Evolutionary conservation across 1,140 invertebrate species (phyloP), one percentile per base, ranked within the genome.

Genomic region (Tribolium madens): DNA sequence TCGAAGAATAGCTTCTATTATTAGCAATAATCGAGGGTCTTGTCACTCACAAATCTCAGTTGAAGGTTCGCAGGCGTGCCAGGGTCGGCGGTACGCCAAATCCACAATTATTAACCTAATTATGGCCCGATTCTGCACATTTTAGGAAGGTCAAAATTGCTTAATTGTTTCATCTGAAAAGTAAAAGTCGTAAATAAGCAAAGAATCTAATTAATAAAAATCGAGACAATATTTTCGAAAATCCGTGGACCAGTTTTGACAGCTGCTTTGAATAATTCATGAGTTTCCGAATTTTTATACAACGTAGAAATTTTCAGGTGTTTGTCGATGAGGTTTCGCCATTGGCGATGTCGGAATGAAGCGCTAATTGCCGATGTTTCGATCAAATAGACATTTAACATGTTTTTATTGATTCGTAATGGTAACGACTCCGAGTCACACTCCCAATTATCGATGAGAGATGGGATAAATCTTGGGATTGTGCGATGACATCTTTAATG

Each of bases 271-370:
- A 64, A 64, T 64, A 64, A 64, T 64, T 64, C 57, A 64, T 64
- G 57, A 64, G 57, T 64, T 64, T 64, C 57, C 57, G 57, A 64
- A 64, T 64, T 64, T 64, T 64, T 9, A 42, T 26, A 64, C 57
- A 64, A n/a, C 57, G 57, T 33, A 64, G 57, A 64, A 64, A 64
- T 64, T 64, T 64, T 17, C 57, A 64, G 57, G 57, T 64, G 57
- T 57, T 57, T 13, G 18, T 31, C 18, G 53, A 14, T n/a, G 57
- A 33, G 14, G 21, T 33, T 64, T 64, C n/a, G 57, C 57, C 57
- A 64, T 64, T 64, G 57, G 26, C 57, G 26, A 33, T 33, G 57
- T 4, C 10, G 21, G 21, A 12, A 33, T 64, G 15, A 60, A 60
- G 15, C 18, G 53, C 10, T 26, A 60, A 26, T 60, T 60, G 15